phyloP scores from a whole-genome alignment of 2,888 invertebrate genomes.

The Drosophila gaucha region DNA sequence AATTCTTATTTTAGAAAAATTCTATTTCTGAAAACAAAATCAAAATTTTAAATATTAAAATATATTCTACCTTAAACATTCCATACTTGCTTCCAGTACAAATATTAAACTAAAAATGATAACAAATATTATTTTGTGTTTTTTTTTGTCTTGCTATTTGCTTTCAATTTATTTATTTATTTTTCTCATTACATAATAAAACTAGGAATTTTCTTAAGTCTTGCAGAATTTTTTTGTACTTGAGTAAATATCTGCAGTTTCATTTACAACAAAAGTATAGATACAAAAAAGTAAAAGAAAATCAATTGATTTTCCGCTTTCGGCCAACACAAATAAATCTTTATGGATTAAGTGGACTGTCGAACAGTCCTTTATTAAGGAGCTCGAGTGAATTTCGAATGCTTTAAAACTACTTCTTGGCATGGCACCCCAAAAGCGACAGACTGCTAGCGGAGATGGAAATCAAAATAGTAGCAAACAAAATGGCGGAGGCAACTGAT shows the following conservation, averaged over 20 bases:
- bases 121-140: no score
- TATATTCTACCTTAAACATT: no score
- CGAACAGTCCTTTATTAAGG: slow-evolving; percentile 10
- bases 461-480: slow-evolving; percentile 42
- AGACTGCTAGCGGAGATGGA: neutral
- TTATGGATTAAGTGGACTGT: slow-evolving; percentile 62
- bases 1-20: no score
- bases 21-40: no score
- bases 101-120: no score
- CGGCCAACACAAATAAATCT: slow-evolving; percentile 62
- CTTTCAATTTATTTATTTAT: no score
- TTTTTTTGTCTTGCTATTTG: no score
- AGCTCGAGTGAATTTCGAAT: slow-evolving; percentile 30
- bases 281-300: neutral
- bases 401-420: slow-evolving; percentile 67
- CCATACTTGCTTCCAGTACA: no score
- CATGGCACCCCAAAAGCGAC: neutral
- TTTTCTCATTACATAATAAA: no score
- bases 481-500: slow-evolving; percentile 61
- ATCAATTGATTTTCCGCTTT: slow-evolving; percentile 45
- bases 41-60: no score
- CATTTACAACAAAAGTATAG: neutral
- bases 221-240: slow-evolving; percentile 1
- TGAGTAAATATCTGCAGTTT: neutral
- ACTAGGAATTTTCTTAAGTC: no score